Evolutionary conservation across 2,888 invertebrate species (phyloP), one percentile per base, ranked within the genome.

Genomic region (Metalampra italica): DNA sequence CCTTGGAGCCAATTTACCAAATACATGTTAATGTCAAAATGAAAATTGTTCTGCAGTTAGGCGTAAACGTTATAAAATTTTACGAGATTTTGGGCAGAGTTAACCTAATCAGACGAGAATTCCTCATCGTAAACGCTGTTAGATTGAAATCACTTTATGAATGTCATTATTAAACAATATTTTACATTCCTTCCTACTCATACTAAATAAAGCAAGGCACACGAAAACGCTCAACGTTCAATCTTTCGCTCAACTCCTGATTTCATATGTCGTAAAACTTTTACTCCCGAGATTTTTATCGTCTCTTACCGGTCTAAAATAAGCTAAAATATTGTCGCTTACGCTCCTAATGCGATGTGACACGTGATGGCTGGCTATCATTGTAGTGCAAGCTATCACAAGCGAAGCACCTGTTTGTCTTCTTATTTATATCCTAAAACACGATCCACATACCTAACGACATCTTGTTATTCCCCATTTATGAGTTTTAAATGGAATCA

Each of bases 241-340:
- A 75, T 75, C 72, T 69, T 54, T 57, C 64, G 56, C 64, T 60
- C 64, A 68, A 69, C 68, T 73, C 69, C 66, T 71, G 71, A 75
- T 75, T 76, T 76, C 68, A 66, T 68, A 68, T 71, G 71, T 75
- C 78, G 71, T 77, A 77, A 77, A 77, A 69, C 59, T 71, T 76
- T 74, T 75, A 71, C 72, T 67, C 59, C 49, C 55, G 60, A 71
- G 71, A 76, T 71, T 76, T 75, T 77, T 74, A 77, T 74, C 75
- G 66, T 62, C 54, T 52, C 14, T 55, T 56, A 54, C 46, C 59
- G 64, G 62, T 68, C 67, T 71, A 67, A 75, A 75, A 68, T 71
- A 68, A 68, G 67, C 66, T 69, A 58, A 53, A 71, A 66, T 56
- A 66, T 62, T 60, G 64, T 66, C 63, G 57, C 60, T 68, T 62